Conservation (phyloP, 35 echinoderm and acorn worm genomes). For the Eucidaris tribuloides region DNA sequence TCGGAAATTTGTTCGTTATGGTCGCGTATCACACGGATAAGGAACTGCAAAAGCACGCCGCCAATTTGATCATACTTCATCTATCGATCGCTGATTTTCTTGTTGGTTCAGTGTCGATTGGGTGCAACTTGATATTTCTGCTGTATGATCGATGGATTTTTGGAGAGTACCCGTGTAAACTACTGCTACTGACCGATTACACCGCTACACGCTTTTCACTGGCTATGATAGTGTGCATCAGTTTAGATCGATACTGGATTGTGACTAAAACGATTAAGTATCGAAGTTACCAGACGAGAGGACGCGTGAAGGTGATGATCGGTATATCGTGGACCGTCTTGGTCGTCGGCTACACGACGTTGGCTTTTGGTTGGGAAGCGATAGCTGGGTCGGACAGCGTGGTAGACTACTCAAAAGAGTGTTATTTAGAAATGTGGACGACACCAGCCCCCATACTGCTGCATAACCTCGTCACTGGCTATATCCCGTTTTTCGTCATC, state of each 20-base stretch:
- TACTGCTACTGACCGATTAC: conserved; percentile 27
- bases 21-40: conserved; percentile 13
- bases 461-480: background rate
- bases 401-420: background rate
- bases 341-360: background rate
- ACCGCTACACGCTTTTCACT: background rate
- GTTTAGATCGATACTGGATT: conserved; percentile 45
- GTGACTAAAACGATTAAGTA: conserved; percentile 35
- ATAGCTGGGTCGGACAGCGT: background rate
- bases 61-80: conserved; percentile 49
- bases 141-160: conserved; percentile 18
- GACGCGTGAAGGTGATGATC: background rate
- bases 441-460: background rate
- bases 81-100: conserved; percentile 41
- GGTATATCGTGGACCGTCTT: background rate
- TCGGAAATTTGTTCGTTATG: conserved; percentile 44
- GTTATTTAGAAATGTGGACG: background rate
- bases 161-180: conserved; percentile 50
- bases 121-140: conserved; percentile 4
- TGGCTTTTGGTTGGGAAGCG: background rate
- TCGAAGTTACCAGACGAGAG: background rate
- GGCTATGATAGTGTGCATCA: conserved; percentile 32
- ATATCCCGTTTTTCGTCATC: conserved; percentile 12
- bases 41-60: conserved; percentile 21
- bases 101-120: conserved; percentile 33